Evolutionary conservation across 2,888 invertebrate species (phyloP).

Genomic region (Eristalinus aeneus): DNA sequence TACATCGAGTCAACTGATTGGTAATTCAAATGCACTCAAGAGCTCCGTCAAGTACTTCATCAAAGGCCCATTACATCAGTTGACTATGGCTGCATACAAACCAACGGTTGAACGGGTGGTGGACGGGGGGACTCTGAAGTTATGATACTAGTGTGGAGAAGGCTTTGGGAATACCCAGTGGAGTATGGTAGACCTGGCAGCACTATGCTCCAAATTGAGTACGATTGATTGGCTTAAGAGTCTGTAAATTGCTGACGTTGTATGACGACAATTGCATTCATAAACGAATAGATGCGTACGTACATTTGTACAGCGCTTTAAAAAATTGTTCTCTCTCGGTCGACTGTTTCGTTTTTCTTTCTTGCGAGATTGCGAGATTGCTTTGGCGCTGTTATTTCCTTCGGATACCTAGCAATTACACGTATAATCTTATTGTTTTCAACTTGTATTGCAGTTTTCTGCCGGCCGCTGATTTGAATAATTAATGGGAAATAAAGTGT

Average conservation of each 20-base stretch:
- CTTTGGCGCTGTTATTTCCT: slow-evolving; percentile 43
- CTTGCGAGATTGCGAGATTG: slow-evolving; percentile 12
- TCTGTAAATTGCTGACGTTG: slow-evolving; percentile 1
- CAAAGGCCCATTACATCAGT: slow-evolving; percentile 61
- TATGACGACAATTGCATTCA: slow-evolving; percentile 14
- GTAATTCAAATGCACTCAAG: slow-evolving; percentile 61
- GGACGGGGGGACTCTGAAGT: not conserved
- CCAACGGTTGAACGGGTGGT: slow-evolving; percentile 7
- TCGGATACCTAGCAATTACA: slow-evolving; percentile 55
- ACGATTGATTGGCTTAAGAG: not conserved
- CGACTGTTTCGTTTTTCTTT: not conserved
- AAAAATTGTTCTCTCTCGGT: not conserved
- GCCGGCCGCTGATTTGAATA: slow-evolving; percentile 62
- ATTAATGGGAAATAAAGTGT: slow-evolving; percentile 51
- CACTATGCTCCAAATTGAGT: slow-evolving; percentile 15
- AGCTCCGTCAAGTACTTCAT: slow-evolving; percentile 63
- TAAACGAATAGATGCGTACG: not conserved
- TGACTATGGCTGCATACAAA: slow-evolving; percentile 56
- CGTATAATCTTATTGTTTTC: slow-evolving; percentile 56
- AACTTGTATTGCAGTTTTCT: slow-evolving; percentile 50
- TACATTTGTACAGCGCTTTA: not conserved
- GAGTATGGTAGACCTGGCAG: slow-evolving; percentile 20
- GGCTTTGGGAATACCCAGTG: not conserved
- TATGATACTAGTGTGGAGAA: not conserved
- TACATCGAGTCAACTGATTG: slow-evolving; percentile 45